These are phyloP conservation scores for Anisognathus igniventris DNA, from an alignment of 2,797 vertebrate genomes.

Conservation along the genomic window DNA sequence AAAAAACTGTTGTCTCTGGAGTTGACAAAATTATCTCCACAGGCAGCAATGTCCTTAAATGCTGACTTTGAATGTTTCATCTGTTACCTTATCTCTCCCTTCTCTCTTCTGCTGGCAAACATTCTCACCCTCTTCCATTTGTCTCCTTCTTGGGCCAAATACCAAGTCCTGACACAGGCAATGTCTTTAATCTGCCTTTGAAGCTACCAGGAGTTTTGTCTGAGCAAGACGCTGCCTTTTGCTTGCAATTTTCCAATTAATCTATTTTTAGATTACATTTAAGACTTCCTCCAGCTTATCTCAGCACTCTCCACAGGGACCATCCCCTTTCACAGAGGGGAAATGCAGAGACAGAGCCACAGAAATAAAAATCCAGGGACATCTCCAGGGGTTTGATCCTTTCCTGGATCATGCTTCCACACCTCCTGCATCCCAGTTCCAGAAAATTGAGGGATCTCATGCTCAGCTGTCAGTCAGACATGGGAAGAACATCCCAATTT, in stretches of 20 bases:
- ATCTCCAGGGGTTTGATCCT: not conserved
- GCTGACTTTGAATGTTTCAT: slow-evolving; percentile 25
- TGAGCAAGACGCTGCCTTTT: not conserved
- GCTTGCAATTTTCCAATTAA: not conserved
- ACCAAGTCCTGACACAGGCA: slow-evolving; percentile 3
- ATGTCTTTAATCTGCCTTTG: slow-evolving; percentile 47
- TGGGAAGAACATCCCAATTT: not conserved
- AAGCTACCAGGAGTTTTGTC: not conserved
- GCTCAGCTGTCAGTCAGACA: not conserved
- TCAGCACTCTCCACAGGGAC: not conserved
- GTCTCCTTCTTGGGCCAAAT: slow-evolving; percentile 25
- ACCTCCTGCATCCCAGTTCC: rapidly evolving
- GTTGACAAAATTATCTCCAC: slow-evolving; percentile 41
- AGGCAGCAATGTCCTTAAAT: slow-evolving; percentile 38
- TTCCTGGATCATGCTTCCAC: not conserved
- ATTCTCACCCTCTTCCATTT: not conserved
- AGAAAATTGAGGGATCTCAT: not conserved
- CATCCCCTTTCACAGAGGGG: not conserved
- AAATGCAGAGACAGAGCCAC: not conserved
- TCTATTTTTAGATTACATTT: not conserved
- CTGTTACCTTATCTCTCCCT: slow-evolving; percentile 35
- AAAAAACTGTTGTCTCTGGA: not conserved
- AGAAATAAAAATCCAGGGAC: rapidly evolving
- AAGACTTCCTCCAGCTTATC: not conserved
- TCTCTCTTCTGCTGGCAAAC: slow-evolving; percentile 13